Evolutionary conservation across 2,888 invertebrate genomes (phyloP), one percentile per base, ranked within the genome.

Genomic region (Acronicta psi): DNA sequence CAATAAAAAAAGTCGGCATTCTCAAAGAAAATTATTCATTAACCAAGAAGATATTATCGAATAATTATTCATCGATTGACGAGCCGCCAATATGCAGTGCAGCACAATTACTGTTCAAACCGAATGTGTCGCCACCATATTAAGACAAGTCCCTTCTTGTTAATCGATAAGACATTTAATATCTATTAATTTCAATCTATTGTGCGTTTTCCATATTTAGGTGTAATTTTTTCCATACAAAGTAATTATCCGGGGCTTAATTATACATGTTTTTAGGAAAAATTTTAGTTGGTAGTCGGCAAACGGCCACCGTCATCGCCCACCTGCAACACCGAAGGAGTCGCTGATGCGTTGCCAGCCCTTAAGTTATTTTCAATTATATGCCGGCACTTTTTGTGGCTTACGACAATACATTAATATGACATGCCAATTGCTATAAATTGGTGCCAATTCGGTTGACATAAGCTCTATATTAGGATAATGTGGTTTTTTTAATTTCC

Each of bases 1-100:
- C 50, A 58, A 53, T 55, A 70, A 72, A 71, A 72, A 71, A 68
- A 40, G 50, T 59, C 70, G 72, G 74, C 34, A 18, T 8, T 37
- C 20, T 50, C 59, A 61, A 69, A 73, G 69, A 61, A n/a, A 65
- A 69, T 62, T 54, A 42, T 52, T 61, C 36, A 61, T 67, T 57
- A 52, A 45, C 45, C 43, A 66, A 54, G 37, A 51, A 38, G 45
- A 60, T 53, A 66, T 57, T 57, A 57, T 45, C 38, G 51, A 41
- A 50, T 50, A 45, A 72, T 60, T 67, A 73, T 69, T 59, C 43
- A 61, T 61, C 20, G 64, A 50, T 64, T 18, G 58, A 60, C 43
- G 18, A 53, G 59, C 69, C 69, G 66, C 37, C 62, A 42, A 43
- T 46, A 66, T 46, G 53, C 34, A 13, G 34, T 44, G 57, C 54